Evolutionary conservation across 2,888 invertebrate genomes (phyloP).

Genomic region (Dendrolimus houi): DNA sequence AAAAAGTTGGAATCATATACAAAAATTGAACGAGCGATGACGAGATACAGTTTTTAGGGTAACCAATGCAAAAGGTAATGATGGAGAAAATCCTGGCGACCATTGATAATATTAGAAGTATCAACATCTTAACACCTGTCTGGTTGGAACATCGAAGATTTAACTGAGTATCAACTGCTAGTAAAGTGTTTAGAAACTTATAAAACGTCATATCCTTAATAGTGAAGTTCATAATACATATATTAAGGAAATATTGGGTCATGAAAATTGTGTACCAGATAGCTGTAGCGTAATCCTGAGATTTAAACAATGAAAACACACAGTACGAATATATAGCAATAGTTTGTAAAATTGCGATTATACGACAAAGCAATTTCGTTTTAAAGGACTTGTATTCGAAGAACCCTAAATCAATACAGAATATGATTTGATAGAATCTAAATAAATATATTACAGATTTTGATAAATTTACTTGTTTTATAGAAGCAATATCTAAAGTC

Average conservation of each 20-base stretch:
- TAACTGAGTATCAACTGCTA: neutral
- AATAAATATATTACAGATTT: neutral
- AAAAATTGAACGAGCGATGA: neutral
- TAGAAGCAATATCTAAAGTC: neutral
- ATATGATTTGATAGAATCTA: neutral
- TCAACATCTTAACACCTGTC: neutral
- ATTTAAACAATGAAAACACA: neutral
- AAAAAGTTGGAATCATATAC: neutral
- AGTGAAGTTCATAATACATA: neutral
- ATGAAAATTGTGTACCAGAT: neutral
- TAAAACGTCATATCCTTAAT: neutral
- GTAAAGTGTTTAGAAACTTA: neutral
- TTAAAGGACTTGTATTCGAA: neutral
- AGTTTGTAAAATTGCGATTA: neutral
- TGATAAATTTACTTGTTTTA: neutral
- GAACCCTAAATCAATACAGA: slow-evolving; percentile 4
- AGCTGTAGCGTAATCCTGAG: neutral
- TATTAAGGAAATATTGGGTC: neutral
- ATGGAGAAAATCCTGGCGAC: neutral
- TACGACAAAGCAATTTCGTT: neutral
- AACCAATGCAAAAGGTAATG: neutral
- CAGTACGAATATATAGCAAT: neutral
- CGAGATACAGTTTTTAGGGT: neutral
- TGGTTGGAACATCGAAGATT: neutral
- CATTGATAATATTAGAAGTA: neutral